Percentiles rank a stretch among this genome's conserved stretches.
These are phyloP conservation scores for Vultur gryphus DNA, from an alignment of 2,797 vertebrate genomes.

Conservation along the genomic window DNA sequence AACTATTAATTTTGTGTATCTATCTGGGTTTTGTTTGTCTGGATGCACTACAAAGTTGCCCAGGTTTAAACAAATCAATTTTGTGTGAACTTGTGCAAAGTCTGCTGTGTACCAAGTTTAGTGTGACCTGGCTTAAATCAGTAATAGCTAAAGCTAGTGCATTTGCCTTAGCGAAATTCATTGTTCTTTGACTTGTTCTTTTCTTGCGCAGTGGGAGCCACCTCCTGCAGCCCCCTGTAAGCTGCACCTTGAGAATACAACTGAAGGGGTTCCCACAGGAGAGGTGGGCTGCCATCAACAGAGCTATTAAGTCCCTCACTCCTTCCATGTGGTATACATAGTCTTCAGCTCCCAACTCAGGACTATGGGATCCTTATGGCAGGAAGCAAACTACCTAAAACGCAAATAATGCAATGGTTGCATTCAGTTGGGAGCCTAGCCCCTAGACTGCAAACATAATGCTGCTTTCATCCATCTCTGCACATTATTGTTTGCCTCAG, in stretches of 20 bases:
- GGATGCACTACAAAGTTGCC: background rate
- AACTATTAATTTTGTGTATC: background rate
- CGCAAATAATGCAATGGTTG: background rate
- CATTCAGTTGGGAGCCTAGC: background rate
- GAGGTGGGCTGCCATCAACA: background rate
- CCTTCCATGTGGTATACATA: background rate
- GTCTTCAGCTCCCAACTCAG: background rate
- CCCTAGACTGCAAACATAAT: background rate
- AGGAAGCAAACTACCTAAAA: background rate
- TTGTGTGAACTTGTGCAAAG: background rate
- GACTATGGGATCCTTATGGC: background rate
- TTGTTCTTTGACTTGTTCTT: background rate
- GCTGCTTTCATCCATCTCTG: background rate
- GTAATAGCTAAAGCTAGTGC: background rate
- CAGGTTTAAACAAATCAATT: background rate
- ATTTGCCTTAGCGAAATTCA: background rate
- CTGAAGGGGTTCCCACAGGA: background rate
- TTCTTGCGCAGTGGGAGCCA: background rate
- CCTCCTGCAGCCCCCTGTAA: background rate
- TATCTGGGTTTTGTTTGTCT: background rate
- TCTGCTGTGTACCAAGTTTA: background rate
- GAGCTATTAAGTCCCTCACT: background rate
- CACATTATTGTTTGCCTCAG: background rate
- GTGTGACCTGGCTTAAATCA: background rate
- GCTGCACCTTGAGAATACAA: background rate